These are phyloP conservation scores for Coreius guichenoti DNA, from an alignment of 2,797 vertebrate genomes.

Conservation along the genomic window DNA sequence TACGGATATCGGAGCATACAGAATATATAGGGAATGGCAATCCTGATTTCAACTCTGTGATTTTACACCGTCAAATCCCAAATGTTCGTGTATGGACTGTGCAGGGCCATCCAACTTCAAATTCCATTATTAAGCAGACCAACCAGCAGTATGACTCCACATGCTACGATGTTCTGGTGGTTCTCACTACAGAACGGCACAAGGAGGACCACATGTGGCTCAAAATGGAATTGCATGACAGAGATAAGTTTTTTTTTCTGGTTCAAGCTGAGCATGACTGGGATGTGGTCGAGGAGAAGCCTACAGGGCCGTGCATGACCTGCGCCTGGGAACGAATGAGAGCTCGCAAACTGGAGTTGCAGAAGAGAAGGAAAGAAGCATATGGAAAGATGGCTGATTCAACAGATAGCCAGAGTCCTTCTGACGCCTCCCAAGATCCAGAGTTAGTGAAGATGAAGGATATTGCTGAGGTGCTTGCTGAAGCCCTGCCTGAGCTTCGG, in stretches of 20 bases:
- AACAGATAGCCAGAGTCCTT: constrained; percentile 1
- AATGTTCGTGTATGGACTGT: constrained; percentile 56
- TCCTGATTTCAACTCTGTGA: constrained; percentile 30
- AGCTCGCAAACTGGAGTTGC: constrained; percentile 56
- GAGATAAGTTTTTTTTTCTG: constrained; percentile 56
- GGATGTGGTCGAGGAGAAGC: constrained; percentile 59
- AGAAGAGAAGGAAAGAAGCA: constrained; percentile 48
- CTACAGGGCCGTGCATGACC: constrained; percentile 62
- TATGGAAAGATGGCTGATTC: constrained; percentile 21
- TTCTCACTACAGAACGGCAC: constrained; percentile 59
- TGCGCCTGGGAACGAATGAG: constrained; percentile 66
- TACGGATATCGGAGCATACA: neutral
- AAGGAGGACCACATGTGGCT: constrained; percentile 59
- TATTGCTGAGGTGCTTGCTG: constrained; percentile 37
- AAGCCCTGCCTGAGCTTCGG: constrained; percentile 52
- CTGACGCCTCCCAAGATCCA: neutral
- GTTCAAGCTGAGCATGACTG: constrained; percentile 53
- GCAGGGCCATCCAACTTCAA: constrained; percentile 23
- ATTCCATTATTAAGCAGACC: constrained; percentile 16
- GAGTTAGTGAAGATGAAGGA: constrained; percentile 51
- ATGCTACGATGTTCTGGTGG: constrained; percentile 57
- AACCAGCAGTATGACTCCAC: constrained; percentile 5
- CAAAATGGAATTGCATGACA: constrained; percentile 52
- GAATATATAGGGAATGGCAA: constrained; percentile 2
- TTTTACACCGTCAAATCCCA: constrained; percentile 50